Base-by-base conservation (phyloP, 2,797 vertebrate species). In the Tarsius wallacei region DNA sequence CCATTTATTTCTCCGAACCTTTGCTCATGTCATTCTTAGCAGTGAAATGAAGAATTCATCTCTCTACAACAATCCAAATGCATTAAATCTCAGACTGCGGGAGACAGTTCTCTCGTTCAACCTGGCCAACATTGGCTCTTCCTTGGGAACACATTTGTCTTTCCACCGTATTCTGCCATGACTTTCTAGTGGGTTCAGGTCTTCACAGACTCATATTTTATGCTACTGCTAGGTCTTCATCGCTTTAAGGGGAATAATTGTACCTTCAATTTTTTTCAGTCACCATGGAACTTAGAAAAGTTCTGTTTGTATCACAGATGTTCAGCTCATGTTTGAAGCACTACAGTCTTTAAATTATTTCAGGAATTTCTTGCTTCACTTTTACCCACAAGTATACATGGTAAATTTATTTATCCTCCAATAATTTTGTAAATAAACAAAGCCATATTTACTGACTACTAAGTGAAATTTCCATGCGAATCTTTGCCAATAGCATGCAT, bases 301-400 rank as follows among this genome's bases (percentile, higher is more conserved):
- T 5, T 83, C 55, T 71, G 2, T 33, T 90, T n/a, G 49, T 11
- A 5, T 82, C 74, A 61, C 68, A 95, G 80, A 85, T 83, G 33
- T 42, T 88, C 14, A 95, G 63, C 24, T 33, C 51, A 81, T 88
- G 71, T 36, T 86, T 87, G 42, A 89, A 91, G 8, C 88, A 77
- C 74, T 63, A 21, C 1, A 82, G 16, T 78, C 89, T 94, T 81
- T 86, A 80, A 83, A 80, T 89, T 87, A 92, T 90, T 96, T 95
- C 81, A 84, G 53, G 87, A 71, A 90, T 76, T n/a, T 71, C 36
- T 59, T 90, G 80, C 61, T 90, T 91, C 36, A 55, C 85, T 95
- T 94, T 93, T 66, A n/a, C 22, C 61, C 57, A 70, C 73, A 93
- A 81, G 5, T 49, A 3, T 68, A 31, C 24, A 81, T 19, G 70